Percentiles rank a stretch among this genome's conserved stretches.
These are phyloP conservation scores for Eptatretus burgeri DNA, from an alignment of 2,113 vertebrate species.

Conservation along the genomic window DNA sequence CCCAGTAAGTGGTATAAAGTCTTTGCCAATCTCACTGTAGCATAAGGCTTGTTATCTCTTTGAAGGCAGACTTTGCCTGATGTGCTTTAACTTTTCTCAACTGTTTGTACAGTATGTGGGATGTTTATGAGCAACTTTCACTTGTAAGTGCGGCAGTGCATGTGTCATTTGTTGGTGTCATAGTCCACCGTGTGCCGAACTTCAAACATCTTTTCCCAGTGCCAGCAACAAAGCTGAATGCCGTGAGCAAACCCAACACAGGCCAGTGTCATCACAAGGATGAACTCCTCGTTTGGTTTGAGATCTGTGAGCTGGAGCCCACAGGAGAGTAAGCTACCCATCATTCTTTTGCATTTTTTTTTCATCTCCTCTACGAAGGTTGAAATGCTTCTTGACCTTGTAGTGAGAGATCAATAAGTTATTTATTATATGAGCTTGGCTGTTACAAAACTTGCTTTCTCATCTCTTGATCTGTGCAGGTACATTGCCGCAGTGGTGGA, in stretches of 20 bases:
- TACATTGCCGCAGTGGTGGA: slow-evolving; percentile 94
- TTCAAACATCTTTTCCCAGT: slow-evolving; percentile 21
- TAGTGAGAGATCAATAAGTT: too few species aligned
- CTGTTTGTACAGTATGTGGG: too few species aligned
- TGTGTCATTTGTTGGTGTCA: too few species aligned
- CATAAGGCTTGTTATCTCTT: neutral
- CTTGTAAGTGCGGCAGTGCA: too few species aligned
- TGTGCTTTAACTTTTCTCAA: neutral
- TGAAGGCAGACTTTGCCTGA: neutral
- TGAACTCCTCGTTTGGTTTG: slow-evolving; percentile 88
- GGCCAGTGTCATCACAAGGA: slow-evolving; percentile 94
- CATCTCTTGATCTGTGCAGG: slow-evolving; percentile 16
- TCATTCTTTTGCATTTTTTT: neutral
- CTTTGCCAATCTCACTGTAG: too few species aligned
- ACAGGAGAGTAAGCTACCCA: slow-evolving; percentile 73
- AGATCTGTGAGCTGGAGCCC: slow-evolving; percentile 91
- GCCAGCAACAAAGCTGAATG: slow-evolving; percentile 73
- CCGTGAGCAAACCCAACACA: slow-evolving; percentile 65
- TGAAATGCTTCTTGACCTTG: too few species aligned
- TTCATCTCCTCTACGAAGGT: too few species aligned
- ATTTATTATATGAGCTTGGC: too few species aligned
- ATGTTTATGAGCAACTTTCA: too few species aligned
- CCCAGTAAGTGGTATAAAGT: too few species aligned
- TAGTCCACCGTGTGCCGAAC: neutral
- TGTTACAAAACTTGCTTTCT: too few species aligned